Percentiles rank a stretch among this genome's conserved stretches.
phyloP scores from a whole-genome alignment of 1,140 invertebrate genomes.

The Tigriopus japonicus region DNA sequence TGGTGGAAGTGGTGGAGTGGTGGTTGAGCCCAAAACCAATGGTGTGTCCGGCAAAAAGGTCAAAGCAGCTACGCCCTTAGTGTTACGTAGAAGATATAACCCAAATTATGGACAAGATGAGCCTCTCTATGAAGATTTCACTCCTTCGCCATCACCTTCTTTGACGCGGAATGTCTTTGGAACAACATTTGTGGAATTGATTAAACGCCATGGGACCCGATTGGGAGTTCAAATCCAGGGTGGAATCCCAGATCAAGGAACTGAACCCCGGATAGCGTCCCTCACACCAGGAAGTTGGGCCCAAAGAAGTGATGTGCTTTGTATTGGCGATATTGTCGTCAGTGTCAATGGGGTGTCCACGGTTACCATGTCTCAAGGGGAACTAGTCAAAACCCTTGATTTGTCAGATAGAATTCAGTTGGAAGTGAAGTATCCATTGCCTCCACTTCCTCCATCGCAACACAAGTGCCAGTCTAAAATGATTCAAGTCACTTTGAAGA shows the following conservation, averaged over 20 bases:
- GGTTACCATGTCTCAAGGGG: slow-evolving; percentile 48
- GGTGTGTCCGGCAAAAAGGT: too few relatives aligned
- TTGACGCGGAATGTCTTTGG: background rate
- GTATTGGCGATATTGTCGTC: slow-evolving; percentile 53
- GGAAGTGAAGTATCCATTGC: slow-evolving; percentile 62
- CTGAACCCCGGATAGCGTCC: slow-evolving; percentile 33
- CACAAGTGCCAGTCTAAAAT: slow-evolving; percentile 17
- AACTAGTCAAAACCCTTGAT: slow-evolving; percentile 52
- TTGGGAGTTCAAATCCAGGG: slow-evolving; percentile 2
- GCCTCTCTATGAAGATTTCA: background rate
- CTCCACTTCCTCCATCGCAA: slow-evolving; percentile 26
- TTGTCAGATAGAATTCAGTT: slow-evolving; percentile 47
- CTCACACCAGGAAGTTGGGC: slow-evolving; percentile 38
- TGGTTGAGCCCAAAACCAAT: too few relatives aligned
- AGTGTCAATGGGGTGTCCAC: slow-evolving; percentile 62
- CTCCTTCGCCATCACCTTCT: background rate
- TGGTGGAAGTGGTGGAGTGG: too few relatives aligned
- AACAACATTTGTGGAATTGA: slow-evolving; percentile 12
- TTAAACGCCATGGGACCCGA: slow-evolving; percentile 5
- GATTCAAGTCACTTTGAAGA: slow-evolving; percentile 47
- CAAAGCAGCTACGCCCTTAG: too few relatives aligned
- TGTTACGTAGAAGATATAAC: background rate
- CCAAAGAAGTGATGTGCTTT: slow-evolving; percentile 36
- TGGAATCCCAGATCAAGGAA: slow-evolving; percentile 29
- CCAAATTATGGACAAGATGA: background rate